Base-by-base conservation (phyloP, 2,888 invertebrate species). In the Tryphoninae sp. region DNA sequence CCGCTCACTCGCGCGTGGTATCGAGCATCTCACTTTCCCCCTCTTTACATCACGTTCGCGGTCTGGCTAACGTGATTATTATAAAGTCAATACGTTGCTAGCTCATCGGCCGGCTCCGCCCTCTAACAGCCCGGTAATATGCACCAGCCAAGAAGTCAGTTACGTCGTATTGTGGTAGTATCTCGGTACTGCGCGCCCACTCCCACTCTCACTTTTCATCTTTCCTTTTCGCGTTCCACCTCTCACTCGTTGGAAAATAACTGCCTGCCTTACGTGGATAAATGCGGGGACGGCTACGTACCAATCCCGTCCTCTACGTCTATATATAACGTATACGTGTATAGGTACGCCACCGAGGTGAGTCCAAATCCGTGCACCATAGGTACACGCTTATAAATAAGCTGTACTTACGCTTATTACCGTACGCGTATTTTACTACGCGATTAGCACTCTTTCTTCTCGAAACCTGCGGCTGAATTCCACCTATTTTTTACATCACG, bases 31-130 rank as follows among this genome's bases (percentile, higher is more conserved):
- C 82, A 58, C 80, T 79, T 79, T 82, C 55, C 73, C 62, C 76
- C 79, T 82, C 79, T 79, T 79, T 82, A 76, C 86, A 87, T 87
- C 89, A 82, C 85, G 85, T 85, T 55, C 88, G 87, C 86, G 89
- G 72, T 58, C 89, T 88, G 88, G 87, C 89, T 90, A 91, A 92
- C 91, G 91, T 91, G 91, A 92, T 92, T 91, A 92, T 92, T 92
- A 92, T 92, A 90, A 91, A 92, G 92, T 92, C 91, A 91, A 92
- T 92, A 91, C 91, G 91, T 91, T 91, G 91, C 91, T 90, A 91
- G 91, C 91, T 91, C 91, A 91, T 91, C 91, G 91, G 90, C 88
- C 88, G 87, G 87, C 91, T 88, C 91, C 91, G 91, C 91, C 91
- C 91, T 91, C 90, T 90, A 91, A 91, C 91, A 91, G 91, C 89